Conservation (phyloP, 2,888 invertebrate species). For the Laspeyria flexula region DNA sequence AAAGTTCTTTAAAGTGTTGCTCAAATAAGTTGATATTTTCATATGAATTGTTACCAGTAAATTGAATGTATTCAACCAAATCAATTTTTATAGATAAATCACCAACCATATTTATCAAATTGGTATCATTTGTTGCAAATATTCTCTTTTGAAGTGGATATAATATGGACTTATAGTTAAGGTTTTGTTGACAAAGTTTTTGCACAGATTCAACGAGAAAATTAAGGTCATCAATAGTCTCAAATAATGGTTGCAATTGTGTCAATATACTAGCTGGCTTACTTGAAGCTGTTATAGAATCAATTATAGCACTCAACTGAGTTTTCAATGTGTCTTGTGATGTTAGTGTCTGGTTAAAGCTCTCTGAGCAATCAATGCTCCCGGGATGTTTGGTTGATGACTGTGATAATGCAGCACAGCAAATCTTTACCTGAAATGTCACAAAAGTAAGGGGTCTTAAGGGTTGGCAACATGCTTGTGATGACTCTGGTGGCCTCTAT, state of each 20-base stretch:
- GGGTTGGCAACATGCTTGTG: too few relatives aligned
- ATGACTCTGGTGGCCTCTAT: too few relatives aligned
- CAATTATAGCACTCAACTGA: conserved; percentile 57
- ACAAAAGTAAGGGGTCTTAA: not conserved
- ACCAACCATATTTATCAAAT: conserved; percentile 51
- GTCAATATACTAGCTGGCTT: conserved; percentile 53
- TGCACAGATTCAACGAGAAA: conserved; percentile 59
- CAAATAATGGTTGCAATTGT: conserved; percentile 63
- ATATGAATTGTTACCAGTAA: conserved; percentile 68
- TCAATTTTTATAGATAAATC: conserved; percentile 75
- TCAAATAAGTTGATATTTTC: conserved; percentile 64
- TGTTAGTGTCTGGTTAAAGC: conserved; percentile 43
- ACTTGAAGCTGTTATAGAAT: conserved; percentile 43
- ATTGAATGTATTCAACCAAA: conserved; percentile 73
- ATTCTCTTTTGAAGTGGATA: conserved; percentile 70
- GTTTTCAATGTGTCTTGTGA: conserved; percentile 67
- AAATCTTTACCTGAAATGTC: conserved; percentile 34
- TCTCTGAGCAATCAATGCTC: conserved; percentile 32
- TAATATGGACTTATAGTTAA: conserved; percentile 64
- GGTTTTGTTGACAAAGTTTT: conserved; percentile 63
- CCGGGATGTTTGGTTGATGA: conserved; percentile 17
- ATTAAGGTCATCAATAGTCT: conserved; percentile 63
- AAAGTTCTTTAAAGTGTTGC: conserved; percentile 64
- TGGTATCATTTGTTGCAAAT: conserved; percentile 48
- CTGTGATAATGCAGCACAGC: conserved; percentile 37